phyloP scores from a whole-genome alignment of 2,113 vertebrate species.

The Rhipidura dahli region DNA sequence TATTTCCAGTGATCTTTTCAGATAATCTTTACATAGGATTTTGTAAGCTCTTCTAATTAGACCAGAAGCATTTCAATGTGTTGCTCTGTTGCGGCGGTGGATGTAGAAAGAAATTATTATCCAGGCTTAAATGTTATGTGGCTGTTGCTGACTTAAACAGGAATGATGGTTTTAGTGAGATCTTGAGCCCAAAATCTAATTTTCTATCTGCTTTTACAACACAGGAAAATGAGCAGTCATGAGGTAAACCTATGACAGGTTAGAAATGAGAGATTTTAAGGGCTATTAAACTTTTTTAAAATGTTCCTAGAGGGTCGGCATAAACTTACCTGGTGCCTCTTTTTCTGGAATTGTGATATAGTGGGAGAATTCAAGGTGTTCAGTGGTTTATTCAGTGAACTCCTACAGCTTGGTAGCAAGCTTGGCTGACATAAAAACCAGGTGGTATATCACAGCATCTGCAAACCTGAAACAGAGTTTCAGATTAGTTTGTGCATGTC shows the following conservation, averaged over 20 bases:
- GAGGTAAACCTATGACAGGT: conserved; percentile 22
- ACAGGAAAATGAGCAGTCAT: conserved; percentile 19
- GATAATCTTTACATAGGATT: not conserved
- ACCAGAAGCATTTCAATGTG: not conserved
- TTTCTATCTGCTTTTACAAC: conserved; percentile 22
- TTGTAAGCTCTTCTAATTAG: conserved; percentile 21
- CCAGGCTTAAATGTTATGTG: not conserved
- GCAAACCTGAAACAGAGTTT: not conserved
- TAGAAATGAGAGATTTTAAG: conserved; percentile 59
- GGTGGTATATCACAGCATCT: not conserved
- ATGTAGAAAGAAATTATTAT: not conserved
- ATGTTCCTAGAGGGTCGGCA: not conserved
- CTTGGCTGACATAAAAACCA: not conserved
- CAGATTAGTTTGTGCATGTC: not conserved
- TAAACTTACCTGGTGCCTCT: conserved; percentile 8
- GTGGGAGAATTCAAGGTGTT: not conserved
- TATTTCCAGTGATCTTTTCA: not conserved
- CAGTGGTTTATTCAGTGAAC: not conserved
- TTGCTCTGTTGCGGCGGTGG: not conserved
- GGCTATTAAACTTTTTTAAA: conserved; percentile 45
- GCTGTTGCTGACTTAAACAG: not conserved
- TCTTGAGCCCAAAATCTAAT: conserved; percentile 15
- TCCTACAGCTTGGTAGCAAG: not conserved
- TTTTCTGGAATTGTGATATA: conserved; percentile 24
- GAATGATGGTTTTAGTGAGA: not conserved